phyloP scores from a whole-genome alignment of 2,888 invertebrate genomes.

The Diploptera punctata region DNA sequence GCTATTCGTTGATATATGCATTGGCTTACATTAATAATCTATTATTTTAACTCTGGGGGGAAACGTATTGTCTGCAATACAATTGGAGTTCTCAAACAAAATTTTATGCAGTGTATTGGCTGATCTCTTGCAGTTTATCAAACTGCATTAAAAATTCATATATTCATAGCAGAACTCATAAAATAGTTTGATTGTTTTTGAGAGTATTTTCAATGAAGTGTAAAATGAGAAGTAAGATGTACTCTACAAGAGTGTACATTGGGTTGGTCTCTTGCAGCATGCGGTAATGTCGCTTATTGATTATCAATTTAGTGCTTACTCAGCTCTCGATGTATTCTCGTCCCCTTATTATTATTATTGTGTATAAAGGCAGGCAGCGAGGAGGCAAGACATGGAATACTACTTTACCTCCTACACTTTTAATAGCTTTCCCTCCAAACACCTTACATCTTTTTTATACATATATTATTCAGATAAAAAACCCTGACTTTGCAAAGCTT shows the following conservation, averaged over 20 bases:
- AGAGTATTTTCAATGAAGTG: too few species aligned
- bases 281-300: constrained; percentile 44
- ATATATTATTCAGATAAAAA: neutral
- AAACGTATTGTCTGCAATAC: too few species aligned
- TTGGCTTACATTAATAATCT: too few species aligned
- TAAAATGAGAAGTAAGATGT: too few species aligned
- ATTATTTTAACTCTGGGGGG: too few species aligned
- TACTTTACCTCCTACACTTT: constrained; percentile 19
- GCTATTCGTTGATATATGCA: too few species aligned
- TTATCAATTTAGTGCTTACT: constrained; percentile 44
- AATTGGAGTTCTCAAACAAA: too few species aligned
- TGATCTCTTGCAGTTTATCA: too few species aligned
- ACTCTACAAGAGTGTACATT: neutral
- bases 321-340: constrained; percentile 31
- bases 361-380: constrained; percentile 12
- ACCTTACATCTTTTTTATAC: neutral
- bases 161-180: too few species aligned
- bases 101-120: too few species aligned
- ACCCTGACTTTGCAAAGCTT: constrained; percentile 11
- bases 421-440: neutral
- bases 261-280: constrained; percentile 21
- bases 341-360: constrained; percentile 22
- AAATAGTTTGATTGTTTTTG: too few species aligned
- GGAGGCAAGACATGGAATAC: constrained; percentile 12
- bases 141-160: too few species aligned